Evolutionary conservation across 2,888 invertebrate species (phyloP).

Genomic region (Sipha maydis): DNA sequence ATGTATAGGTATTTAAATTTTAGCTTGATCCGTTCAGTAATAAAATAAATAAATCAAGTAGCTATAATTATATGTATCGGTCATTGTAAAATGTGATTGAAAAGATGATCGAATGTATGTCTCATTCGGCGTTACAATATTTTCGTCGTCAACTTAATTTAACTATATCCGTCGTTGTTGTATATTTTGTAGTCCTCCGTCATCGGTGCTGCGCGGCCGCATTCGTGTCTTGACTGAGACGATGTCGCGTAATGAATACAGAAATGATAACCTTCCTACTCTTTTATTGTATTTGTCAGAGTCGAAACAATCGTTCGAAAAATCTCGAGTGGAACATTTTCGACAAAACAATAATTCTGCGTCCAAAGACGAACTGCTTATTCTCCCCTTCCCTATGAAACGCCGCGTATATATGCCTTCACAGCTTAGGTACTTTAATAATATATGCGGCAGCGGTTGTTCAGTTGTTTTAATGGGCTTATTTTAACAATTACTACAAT

Average conservation of each 20-base stretch:
- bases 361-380: not conserved
- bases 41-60: too few relatives aligned
- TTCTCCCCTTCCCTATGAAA: not conserved
- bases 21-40: too few relatives aligned
- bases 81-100: too few relatives aligned
- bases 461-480: not conserved
- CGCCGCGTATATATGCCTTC: not conserved
- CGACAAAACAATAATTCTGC: not conserved
- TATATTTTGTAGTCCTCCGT: not conserved
- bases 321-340: not conserved
- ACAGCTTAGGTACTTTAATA: not conserved
- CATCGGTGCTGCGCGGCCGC: not conserved
- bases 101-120: not conserved
- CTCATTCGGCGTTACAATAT: not conserved
- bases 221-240: not conserved
- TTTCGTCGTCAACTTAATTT: not conserved
- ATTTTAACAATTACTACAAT: not conserved
- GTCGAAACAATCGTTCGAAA: conserved; percentile 5
- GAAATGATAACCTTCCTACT: not conserved
- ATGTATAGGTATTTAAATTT: too few relatives aligned
- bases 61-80: too few relatives aligned
- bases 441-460: not conserved
- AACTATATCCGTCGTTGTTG: not conserved
- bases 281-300: not conserved
- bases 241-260: not conserved